Evolutionary conservation across 2,888 invertebrate genomes (phyloP), one percentile per base, ranked within the genome.

Genomic region (Melipona beecheii): DNA sequence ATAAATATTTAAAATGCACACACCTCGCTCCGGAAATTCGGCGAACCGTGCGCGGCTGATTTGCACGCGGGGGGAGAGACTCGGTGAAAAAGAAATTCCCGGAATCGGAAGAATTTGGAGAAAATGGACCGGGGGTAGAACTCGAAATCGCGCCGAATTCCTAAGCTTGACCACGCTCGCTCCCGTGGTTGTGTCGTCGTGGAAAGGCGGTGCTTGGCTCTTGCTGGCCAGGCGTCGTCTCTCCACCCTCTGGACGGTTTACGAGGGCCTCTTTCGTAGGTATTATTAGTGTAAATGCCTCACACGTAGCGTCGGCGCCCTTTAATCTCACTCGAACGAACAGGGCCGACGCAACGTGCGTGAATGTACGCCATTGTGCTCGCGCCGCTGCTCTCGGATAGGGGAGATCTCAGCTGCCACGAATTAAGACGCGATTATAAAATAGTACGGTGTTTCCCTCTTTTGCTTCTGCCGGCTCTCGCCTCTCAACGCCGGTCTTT

Each of bases 281-380:
- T 88, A 90, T 92, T 92, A 92, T 90, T 91, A 92, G 93, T 91
- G 91, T 91, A 89, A 91, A 91, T 92, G 90, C 92, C 91, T 91
- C 91, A 91, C 92, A 90, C 92, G 90, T 89, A 89, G 92, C 19
- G 89, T 93, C 93, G 93, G 93, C 91, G 91, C 91, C 92, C 93
- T 93, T 93, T 93, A 93, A 93, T 93, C 93, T 93, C 87, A 84
- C 78, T 83, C 86, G 84, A 86, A 74, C 72, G 78, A 77, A 64
- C 83, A 83, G 78, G 80, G 73, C 79, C 78, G 81, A 79, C 81
- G 83, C 88, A 86, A 86, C 89, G 87, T 76, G 87, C 89, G 89
- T 92, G 91, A 93, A 91, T 92, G 91, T 86, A 90, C 88, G 83
- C 89, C 91, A 93, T 93, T 93, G 92, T 92, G 87, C 81, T 52